A percentile compares a stretch with the other conserved stretches of the same genome.
These are phyloP conservation scores for Nymphalis io DNA, from an alignment of 1,140 invertebrate species.

Conservation along the genomic window DNA sequence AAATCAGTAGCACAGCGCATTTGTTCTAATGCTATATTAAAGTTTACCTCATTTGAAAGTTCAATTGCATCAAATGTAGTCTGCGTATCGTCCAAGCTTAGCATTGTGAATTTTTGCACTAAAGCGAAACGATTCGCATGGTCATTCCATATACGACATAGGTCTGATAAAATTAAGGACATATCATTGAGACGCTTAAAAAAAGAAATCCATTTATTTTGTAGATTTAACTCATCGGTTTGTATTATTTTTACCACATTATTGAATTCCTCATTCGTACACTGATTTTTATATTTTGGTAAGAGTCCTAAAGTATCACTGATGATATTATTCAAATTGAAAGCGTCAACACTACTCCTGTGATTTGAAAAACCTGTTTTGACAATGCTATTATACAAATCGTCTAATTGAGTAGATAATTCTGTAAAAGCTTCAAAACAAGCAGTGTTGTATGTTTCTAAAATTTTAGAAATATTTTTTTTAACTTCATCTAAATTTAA, in stretches of 20 bases:
- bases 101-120: slow-evolving; percentile 59
- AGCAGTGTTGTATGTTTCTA: slow-evolving; percentile 51
- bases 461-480: slow-evolving; percentile 42
- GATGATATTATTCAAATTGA: slow-evolving; percentile 45
- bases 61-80: slow-evolving; percentile 55
- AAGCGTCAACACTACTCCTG: slow-evolving; percentile 26
- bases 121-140: slow-evolving; percentile 58
- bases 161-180: slow-evolving; percentile 55
- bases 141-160: slow-evolving; percentile 57
- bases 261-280: slow-evolving; percentile 6
- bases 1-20: slow-evolving; percentile 48
- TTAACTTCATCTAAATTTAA: slow-evolving; percentile 46
- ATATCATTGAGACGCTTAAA: slow-evolving; percentile 54
- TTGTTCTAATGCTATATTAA: slow-evolving; percentile 62
- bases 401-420: slow-evolving; percentile 47
- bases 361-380: slow-evolving; percentile 26
- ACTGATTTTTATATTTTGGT: slow-evolving; percentile 8
- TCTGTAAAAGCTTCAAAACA: slow-evolving; percentile 44
- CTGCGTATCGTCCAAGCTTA: slow-evolving; percentile 62
- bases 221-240: slow-evolving; percentile 45
- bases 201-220: slow-evolving; percentile 53
- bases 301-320: slow-evolving; percentile 36
- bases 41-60: slow-evolving; percentile 59
- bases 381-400: slow-evolving; percentile 46
- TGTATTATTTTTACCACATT: slow-evolving; percentile 35